Percentiles rank a stretch among this genome's conserved stretches.
phyloP scores from a whole-genome alignment of 2,888 invertebrate genomes.

The Resseliella maxima region DNA sequence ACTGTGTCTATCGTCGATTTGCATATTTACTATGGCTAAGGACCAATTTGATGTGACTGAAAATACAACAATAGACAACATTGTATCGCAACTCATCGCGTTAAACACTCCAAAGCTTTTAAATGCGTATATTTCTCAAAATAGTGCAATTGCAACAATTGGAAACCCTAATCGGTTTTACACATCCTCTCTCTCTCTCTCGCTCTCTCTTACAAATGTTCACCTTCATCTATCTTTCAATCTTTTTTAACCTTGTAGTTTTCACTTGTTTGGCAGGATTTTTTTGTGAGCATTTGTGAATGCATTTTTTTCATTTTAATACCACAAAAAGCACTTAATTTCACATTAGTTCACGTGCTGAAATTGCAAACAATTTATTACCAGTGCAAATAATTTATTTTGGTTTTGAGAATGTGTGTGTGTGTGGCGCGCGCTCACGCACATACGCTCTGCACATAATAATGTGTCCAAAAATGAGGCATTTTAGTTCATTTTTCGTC shows the following conservation, averaged over 20 bases:
- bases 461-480: conserved; percentile 32
- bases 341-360: conserved; percentile 1
- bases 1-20: no score
- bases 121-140: not conserved
- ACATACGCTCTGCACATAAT: no score
- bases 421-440: no score
- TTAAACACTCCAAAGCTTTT: not conserved
- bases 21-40: conserved; percentile 22
- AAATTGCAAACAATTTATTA: conserved; percentile 28
- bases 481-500: conserved; percentile 11
- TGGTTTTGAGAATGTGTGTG: not conserved
- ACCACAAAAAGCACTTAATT: conserved; percentile 14
- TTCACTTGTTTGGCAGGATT: not conserved
- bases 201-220: no score
- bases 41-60: not conserved
- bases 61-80: not conserved
- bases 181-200: no score
- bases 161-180: not conserved
- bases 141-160: not conserved
- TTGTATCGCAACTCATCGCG: not conserved
- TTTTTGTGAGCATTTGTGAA: not conserved
- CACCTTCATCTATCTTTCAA: no score
- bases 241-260: no score
- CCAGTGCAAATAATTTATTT: conserved; percentile 33
- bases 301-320: not conserved